Percentiles rank a stretch among this genome's conserved stretches.
Conservation (phyloP, 2,113 vertebrate genomes). For the Lepus europaeus region DNA sequence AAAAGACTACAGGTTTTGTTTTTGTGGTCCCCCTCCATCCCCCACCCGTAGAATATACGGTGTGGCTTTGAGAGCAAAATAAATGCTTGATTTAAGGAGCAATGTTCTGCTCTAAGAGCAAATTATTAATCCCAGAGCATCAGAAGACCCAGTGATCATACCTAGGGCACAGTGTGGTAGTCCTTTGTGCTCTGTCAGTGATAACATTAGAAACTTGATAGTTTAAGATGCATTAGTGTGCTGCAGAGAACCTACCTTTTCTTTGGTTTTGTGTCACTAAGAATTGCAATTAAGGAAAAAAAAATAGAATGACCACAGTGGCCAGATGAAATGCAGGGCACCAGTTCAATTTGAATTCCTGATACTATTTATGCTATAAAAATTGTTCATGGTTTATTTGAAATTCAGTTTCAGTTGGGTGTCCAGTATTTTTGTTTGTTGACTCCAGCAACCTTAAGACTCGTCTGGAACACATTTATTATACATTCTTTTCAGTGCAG, state of each 20-base stretch:
- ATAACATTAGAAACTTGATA: neutral
- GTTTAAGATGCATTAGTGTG: neutral
- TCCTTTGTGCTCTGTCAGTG: neutral
- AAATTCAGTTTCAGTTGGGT: neutral
- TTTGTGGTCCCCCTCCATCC: too few relatives aligned
- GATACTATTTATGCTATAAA: neutral
- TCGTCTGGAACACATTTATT: neutral
- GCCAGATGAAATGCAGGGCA: neutral
- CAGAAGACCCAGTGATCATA: neutral
- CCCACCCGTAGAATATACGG: neutral
- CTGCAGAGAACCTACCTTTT: neutral
- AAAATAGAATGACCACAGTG: neutral
- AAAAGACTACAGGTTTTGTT: neutral
- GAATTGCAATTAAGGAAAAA: neutral
- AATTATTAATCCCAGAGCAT: neutral
- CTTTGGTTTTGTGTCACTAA: neutral
- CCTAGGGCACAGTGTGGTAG: neutral
- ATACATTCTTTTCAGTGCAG: neutral
- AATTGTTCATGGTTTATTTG: neutral
- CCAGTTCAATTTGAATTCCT: constrained; percentile 8
- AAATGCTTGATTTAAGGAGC: neutral
- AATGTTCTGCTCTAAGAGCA: neutral
- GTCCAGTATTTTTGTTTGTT: constrained; percentile 1
- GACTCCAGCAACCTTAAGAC: neutral
- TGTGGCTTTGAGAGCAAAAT: neutral